These are phyloP conservation scores for Symphodus melops DNA, from an alignment of 2,113 vertebrate species.

Conservation along the genomic window DNA sequence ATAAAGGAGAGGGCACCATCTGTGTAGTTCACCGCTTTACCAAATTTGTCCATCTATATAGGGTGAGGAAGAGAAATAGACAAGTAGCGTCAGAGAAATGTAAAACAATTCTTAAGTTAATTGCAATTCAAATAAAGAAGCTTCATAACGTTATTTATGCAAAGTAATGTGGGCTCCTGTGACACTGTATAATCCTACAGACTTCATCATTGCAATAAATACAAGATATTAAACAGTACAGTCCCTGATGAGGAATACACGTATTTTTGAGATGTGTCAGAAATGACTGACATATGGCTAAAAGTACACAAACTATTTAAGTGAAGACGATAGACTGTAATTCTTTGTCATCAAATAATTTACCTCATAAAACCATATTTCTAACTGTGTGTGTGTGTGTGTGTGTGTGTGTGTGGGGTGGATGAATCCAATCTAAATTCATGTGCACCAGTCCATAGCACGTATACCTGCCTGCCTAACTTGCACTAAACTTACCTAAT, in stretches of 20 bases:
- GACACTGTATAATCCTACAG: constrained; percentile 67
- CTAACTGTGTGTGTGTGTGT: neutral
- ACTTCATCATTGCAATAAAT: constrained; percentile 72
- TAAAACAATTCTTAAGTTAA: neutral
- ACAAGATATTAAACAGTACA: constrained; percentile 59
- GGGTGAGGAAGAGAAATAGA: neutral
- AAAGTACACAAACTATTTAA: constrained; percentile 19
- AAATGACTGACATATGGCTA: neutral
- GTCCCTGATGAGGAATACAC: constrained; percentile 17
- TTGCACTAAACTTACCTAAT: too few species aligned
- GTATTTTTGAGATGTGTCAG: too few species aligned
- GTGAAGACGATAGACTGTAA: neutral
- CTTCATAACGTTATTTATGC: too few species aligned
- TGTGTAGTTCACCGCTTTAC: constrained; percentile 97
- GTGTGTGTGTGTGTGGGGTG: too few species aligned
- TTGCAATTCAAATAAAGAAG: too few species aligned
- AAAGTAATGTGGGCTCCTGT: constrained; percentile 19
- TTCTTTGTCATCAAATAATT: too few species aligned
- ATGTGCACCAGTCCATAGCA: too few species aligned
- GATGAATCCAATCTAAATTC: too few species aligned
- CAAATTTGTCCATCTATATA: constrained; percentile 94
- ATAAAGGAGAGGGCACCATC: constrained; percentile 98
- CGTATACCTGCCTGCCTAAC: too few species aligned
- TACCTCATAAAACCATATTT: constrained; percentile 1
- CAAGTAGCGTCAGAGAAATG: neutral